These are phyloP conservation scores for Nettapus auritus DNA, from an alignment of 2,113 vertebrate genomes.

Conservation along the genomic window DNA sequence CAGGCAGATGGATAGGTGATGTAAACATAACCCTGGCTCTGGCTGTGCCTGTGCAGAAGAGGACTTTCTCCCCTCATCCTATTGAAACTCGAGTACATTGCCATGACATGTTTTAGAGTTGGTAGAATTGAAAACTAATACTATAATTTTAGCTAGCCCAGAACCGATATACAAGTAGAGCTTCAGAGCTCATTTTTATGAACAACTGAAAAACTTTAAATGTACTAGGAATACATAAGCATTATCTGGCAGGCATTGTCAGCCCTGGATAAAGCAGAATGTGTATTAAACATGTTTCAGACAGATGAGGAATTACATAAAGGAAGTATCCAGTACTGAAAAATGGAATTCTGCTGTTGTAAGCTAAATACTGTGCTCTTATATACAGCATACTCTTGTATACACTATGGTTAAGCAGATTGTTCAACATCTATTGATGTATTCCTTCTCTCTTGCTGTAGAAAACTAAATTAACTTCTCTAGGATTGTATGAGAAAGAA, in stretches of 20 bases:
- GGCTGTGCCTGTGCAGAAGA: not conserved
- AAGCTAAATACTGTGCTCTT: not conserved
- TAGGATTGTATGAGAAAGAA: not conserved
- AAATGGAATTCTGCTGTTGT: not conserved
- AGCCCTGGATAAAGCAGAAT: not conserved
- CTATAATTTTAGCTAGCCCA: not conserved
- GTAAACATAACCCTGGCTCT: not conserved
- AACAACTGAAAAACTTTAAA: not conserved
- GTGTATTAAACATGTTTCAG: not conserved
- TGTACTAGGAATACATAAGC: not conserved
- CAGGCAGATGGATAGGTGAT: fast-evolving
- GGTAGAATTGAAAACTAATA: not conserved
- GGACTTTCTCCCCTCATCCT: not conserved
- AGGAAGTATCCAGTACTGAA: not conserved
- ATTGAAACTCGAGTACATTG: not conserved
- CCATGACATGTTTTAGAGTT: too few relatives aligned
- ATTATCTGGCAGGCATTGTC: not conserved
- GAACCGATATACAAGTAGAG: not conserved
- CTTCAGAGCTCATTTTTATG: not conserved
- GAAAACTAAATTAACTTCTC: not conserved
- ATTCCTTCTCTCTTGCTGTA: not conserved
- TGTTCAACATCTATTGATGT: not conserved
- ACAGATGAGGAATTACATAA: not conserved
- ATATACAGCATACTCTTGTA: not conserved
- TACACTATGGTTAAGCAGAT: not conserved